phyloP scores from a whole-genome alignment of 2,888 invertebrate genomes.

The Phortica magna region DNA sequence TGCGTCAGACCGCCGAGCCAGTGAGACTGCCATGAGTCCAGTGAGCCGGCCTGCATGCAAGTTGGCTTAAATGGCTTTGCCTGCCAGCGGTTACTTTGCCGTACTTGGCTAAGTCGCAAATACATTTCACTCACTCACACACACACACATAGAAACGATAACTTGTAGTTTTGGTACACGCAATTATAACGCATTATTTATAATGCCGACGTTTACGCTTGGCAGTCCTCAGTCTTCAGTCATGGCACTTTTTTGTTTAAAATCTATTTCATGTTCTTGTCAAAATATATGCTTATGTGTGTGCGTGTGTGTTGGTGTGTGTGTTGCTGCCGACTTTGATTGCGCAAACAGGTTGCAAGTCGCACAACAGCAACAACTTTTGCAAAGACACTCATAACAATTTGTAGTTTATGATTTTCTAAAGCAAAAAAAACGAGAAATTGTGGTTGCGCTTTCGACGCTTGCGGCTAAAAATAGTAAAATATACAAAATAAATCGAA shows the following conservation, averaged over 20 bases:
- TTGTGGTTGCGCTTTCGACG: not conserved
- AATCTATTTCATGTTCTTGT: slow-evolving; percentile 75
- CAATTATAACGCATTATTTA: slow-evolving; percentile 32
- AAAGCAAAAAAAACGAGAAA: not conserved
- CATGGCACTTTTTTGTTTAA: slow-evolving; percentile 41
- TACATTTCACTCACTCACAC: slow-evolving; percentile 1
- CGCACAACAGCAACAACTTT: not conserved
- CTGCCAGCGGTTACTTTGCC: not conserved
- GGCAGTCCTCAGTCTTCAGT: slow-evolving; percentile 35
- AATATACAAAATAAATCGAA: too few species aligned
- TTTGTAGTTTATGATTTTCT: slow-evolving; percentile 71
- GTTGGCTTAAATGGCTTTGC: not conserved
- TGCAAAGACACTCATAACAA: slow-evolving; percentile 62
- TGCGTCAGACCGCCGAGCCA: too few species aligned
- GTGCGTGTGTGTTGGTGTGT: not conserved
- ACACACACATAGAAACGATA: not conserved
- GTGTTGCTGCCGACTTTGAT: not conserved
- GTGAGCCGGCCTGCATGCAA: slow-evolving; percentile 21
- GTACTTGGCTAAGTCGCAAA: slow-evolving; percentile 14
- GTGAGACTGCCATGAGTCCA: too few species aligned
- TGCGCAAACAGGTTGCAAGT: slow-evolving; percentile 18
- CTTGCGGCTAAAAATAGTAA: not conserved
- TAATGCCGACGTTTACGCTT: slow-evolving; percentile 11
- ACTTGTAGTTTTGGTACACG: slow-evolving; percentile 20
- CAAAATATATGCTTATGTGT: slow-evolving; percentile 63